Evolutionary conservation across 2,797 vertebrate species (phyloP).

Genomic region (Acrossocheilus wenchowensis): DNA sequence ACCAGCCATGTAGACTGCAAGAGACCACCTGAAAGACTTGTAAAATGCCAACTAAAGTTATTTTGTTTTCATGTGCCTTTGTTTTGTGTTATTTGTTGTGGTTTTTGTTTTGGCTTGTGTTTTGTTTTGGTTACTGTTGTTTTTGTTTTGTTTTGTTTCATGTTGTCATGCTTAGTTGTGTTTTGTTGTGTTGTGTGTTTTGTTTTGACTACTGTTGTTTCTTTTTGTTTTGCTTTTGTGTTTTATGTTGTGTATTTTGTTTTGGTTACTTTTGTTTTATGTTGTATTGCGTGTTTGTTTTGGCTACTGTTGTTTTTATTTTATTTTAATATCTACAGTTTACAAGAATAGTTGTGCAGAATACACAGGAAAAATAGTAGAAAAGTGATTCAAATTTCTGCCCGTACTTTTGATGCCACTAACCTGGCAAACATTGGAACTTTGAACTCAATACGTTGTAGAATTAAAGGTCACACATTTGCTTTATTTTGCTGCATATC

Average conservation of each 20-base stretch:
- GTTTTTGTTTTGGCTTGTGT: too few relatives aligned
- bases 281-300: background rate
- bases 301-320: background rate
- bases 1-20: background rate
- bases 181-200: background rate
- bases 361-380: background rate
- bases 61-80: background rate
- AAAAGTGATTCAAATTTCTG: background rate
- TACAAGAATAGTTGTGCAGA: background rate
- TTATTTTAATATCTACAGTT: background rate
- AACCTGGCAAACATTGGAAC: background rate
- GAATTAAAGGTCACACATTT: conserved; percentile 6
- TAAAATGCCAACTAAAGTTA: background rate
- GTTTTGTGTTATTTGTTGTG: background rate
- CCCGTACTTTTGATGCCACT: background rate
- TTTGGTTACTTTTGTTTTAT: background rate
- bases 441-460: background rate
- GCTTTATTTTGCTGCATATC: background rate
- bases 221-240: too few relatives aligned
- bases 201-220: background rate
- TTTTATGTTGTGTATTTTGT: background rate
- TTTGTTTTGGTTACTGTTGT: background rate
- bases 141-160: background rate
- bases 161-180: background rate
- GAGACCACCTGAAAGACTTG: background rate